These are phyloP conservation scores for Punctoribates punctum DNA, from an alignment of 2,888 invertebrate species.

Conservation along the genomic window DNA sequence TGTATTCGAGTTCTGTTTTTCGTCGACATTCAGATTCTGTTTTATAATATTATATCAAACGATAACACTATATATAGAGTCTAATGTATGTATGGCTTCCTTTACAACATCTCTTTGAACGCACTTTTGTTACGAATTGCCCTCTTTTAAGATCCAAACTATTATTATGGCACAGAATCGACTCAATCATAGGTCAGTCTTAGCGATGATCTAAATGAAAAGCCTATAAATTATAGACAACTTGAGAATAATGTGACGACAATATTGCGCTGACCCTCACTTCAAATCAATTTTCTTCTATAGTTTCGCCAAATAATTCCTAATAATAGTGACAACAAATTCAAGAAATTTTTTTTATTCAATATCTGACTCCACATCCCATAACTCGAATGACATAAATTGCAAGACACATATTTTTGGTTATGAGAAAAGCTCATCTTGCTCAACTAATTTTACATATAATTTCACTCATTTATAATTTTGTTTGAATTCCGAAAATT, in stretches of 20 bases:
- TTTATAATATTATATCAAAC: slow-evolving; percentile 6
- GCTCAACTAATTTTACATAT: too few species aligned
- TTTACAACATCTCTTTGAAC: not conserved
- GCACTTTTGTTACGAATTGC: not conserved
- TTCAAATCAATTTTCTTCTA: slow-evolving; percentile 18
- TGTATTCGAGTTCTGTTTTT: slow-evolving; percentile 4
- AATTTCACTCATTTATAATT: too few species aligned
- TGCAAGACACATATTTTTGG: too few species aligned
- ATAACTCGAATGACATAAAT: not conserved
- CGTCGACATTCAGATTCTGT: not conserved
- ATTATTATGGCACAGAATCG: not conserved
- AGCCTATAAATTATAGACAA: not conserved
- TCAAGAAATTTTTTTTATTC: not conserved
- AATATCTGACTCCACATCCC: not conserved
- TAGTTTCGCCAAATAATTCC: not conserved
- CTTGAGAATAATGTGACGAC: not conserved
- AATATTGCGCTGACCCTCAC: not conserved
- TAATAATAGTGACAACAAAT: not conserved
- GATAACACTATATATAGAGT: not conserved
- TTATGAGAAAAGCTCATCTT: too few species aligned
- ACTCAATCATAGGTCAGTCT: not conserved
- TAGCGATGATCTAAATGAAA: not conserved
- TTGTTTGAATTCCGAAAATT: too few species aligned
- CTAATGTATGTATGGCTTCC: not conserved
- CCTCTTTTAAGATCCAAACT: not conserved